Base-by-base conservation (phyloP, 2,888 invertebrate species). In the Strigamia crassipes region DNA sequence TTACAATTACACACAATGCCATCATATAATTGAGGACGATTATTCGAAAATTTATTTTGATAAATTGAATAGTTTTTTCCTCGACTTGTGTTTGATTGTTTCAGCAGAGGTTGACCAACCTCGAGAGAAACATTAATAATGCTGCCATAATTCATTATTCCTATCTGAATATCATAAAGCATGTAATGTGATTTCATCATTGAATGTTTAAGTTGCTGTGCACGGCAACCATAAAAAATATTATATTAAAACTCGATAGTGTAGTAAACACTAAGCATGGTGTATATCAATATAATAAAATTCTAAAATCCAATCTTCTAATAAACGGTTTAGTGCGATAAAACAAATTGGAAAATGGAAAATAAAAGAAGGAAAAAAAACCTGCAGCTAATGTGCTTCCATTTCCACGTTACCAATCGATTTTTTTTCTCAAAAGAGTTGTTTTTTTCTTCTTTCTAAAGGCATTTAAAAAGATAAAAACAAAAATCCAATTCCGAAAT, bases 1-100 rank as follows among this genome's bases (percentile, higher is more conserved):
- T 61, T 61, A 61, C 61, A 61, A 61, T 61, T 61, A 61, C 23
- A 56, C 56, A 61, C 61, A 61, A 23, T 23, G 61, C 61, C 10
- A 61, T 46, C 46, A 46, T 61, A 61, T 61, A 61, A 61, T 61
- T 61, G 61, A 61, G 12, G 61, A 61, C 61, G 23, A 61, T 61
- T 61, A 61, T 23, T 18, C 8, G 61, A 61, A 61, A 23, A 23
- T 18, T 23, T 61, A 61, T 61, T 61, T 46, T 61, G 23, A 61
- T 10, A 61, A 61, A 21, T 61, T 61, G 56, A 56, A 18, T 61
- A 18, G 1, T 61, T 61, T 61, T 61, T 23, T 21, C 10, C 12
- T 21, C 18, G 61, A 23, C 5, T 21, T 23, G 18, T n/a, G 18
- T 61, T 61, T 23, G 61, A 61, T 61, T 10, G n/a, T 46, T 46